Conservation (phyloP, 2,113 vertebrate genomes). For the Bucco capensis region DNA sequence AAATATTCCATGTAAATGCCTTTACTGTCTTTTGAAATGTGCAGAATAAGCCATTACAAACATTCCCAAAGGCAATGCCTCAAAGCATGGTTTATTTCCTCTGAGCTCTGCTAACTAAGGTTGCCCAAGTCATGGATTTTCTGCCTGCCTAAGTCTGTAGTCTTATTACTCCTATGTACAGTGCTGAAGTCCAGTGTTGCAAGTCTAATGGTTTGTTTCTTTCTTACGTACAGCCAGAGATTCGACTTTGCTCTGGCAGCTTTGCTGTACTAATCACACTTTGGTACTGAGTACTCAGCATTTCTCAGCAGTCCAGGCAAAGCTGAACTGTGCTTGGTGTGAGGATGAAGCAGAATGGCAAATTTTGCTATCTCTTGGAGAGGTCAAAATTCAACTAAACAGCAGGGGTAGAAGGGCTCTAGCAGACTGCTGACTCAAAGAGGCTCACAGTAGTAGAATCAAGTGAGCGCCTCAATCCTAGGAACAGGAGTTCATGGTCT, state of each 20-base stretch:
- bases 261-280: rapidly evolving
- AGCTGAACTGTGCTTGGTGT: neutral
- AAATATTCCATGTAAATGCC: neutral
- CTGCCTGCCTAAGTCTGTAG: neutral
- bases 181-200: neutral
- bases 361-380: neutral
- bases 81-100: neutral
- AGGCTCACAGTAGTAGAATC: neutral
- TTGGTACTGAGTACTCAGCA: neutral
- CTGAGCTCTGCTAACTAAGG: neutral
- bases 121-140: neutral
- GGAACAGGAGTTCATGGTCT: neutral
- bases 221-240: neutral
- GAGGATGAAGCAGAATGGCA: neutral
- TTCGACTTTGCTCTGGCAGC: neutral
- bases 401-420: neutral
- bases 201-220: neutral
- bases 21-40: neutral
- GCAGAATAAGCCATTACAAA: neutral
- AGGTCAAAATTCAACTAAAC: neutral
- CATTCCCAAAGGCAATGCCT: neutral
- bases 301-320: neutral
- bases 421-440: neutral
- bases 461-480: neutral
- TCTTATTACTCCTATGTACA: neutral